Conservation (phyloP, 2,888 invertebrate species). For the Pegoplata infirma region DNA sequence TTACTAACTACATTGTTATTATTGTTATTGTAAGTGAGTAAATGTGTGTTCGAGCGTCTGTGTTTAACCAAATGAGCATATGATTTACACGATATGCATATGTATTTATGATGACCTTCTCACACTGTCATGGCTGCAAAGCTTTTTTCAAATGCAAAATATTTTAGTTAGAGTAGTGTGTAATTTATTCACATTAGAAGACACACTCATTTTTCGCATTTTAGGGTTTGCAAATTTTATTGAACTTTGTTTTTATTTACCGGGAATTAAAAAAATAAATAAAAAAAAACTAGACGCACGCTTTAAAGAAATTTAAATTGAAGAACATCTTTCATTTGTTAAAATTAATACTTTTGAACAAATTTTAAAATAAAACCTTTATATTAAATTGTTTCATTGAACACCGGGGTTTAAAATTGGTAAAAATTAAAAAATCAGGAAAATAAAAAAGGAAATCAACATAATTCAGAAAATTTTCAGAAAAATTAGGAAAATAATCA, state of each 20-base stretch:
- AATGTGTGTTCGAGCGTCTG: background rate
- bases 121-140: slow-evolving; percentile 78
- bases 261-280: background rate
- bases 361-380: no score
- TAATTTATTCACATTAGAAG: background rate
- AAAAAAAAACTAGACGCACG: no score
- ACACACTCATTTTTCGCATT: background rate
- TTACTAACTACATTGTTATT: background rate
- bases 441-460: no score
- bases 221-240: background rate
- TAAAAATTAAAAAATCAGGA: no score
- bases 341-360: no score
- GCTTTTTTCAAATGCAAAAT: slow-evolving; percentile 30
- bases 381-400: no score
- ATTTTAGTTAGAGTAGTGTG: slow-evolving; percentile 43
- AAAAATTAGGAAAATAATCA: no score
- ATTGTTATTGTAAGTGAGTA: background rate
- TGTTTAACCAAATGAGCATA: slow-evolving; percentile 41
- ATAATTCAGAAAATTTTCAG: no score
- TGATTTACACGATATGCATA: slow-evolving; percentile 60
- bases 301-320: no score
- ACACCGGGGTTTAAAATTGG: no score
- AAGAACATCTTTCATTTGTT: no score
- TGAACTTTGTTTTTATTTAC: background rate
- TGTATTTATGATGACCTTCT: slow-evolving; percentile 73